A percentile compares a stretch with the other conserved stretches of the same genome.
Conservation (phyloP, 92 coral and sea anemone species). For the Bergia puertoricense region DNA sequence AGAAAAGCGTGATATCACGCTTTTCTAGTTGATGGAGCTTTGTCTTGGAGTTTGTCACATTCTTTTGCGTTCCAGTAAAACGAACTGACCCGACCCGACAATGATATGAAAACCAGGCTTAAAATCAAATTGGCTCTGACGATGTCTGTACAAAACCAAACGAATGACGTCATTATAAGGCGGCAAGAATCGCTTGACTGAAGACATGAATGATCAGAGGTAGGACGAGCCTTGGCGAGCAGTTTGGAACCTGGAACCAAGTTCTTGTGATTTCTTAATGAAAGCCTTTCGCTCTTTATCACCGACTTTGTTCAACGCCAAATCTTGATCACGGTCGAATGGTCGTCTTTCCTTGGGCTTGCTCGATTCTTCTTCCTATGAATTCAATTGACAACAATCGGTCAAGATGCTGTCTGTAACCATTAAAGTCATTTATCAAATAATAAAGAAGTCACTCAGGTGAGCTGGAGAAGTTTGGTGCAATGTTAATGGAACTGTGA, state of each 20-base stretch:
- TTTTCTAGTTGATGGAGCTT: too few relatives aligned
- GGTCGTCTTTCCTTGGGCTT: slow-evolving; percentile 86
- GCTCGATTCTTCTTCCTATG: slow-evolving; percentile 70
- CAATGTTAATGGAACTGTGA: too few relatives aligned
- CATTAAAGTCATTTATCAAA: too few relatives aligned
- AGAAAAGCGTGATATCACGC: too few relatives aligned
- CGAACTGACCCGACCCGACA: too few relatives aligned
- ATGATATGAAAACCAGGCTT: neutral
- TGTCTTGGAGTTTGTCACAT: too few relatives aligned
- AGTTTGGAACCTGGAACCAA: slow-evolving; percentile 82
- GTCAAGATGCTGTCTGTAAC: neutral
- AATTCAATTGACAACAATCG: neutral
- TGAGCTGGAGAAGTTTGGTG: too few relatives aligned
- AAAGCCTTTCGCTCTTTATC: slow-evolving; percentile 82
- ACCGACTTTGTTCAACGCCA: slow-evolving; percentile 66
- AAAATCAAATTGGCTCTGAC: too few relatives aligned
- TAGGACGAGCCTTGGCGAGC: slow-evolving; percentile 81
- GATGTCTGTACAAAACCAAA: too few relatives aligned
- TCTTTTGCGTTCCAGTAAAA: too few relatives aligned
- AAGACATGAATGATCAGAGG: slow-evolving; percentile 47
- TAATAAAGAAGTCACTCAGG: too few relatives aligned
- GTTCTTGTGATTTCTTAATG: slow-evolving; percentile 84
- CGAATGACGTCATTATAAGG: too few relatives aligned
- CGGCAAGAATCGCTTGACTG: neutral
- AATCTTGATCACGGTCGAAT: slow-evolving; percentile 91